Evolutionary conservation across 2,797 vertebrate genomes (phyloP), one percentile per base, ranked within the genome.

Genomic region (Parambassis ranga): DNA sequence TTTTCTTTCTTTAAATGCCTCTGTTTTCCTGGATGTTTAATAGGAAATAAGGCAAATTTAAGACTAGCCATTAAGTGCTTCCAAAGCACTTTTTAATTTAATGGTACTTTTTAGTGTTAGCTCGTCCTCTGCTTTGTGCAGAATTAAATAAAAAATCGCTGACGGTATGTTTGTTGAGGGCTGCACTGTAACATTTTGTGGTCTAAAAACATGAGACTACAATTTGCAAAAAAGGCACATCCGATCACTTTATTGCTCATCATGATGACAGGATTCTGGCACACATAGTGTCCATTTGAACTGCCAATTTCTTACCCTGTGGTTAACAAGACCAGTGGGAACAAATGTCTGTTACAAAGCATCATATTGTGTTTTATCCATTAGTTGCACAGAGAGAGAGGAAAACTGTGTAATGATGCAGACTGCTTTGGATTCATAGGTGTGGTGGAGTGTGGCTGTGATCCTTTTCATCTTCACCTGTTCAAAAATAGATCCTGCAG

Each of bases 221-320:
- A 28, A 47, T n/a, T n/a, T n/a, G 14, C 2, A 10, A 22, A 55
- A 39, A 52, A 55, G 20, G 33, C 18, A 62, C 31, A 71, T 60
- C 46, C 72, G 49, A 75, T 75, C 33, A 65, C 36, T 65, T 71
- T 56, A 32, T 57, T 27, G 7, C 27, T 58, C 68, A 61, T 71
- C 52, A 22, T 13, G 32, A 56, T 38, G 42, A 24, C 41, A 51
- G 9, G 18, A 61, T 11, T 38, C 49, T 66, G 66, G 37, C 61
- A 41, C 33, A 7, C 11, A n/a, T 24, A 2, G 4, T 32, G n/a
- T 22, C 18, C 59, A 53, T 19, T 63, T 44, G 36, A 72, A 53
- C 60, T 62, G 71, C 57, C 57, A 63, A n/a, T 56, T 41, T 52
- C 7, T 55, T 42, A 36, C 32, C 37, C 36, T 64, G 22, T 56